Evolutionary conservation across 2,113 vertebrate species (phyloP), one percentile per base, ranked within the genome.

Genomic region (Nothocercus julius): DNA sequence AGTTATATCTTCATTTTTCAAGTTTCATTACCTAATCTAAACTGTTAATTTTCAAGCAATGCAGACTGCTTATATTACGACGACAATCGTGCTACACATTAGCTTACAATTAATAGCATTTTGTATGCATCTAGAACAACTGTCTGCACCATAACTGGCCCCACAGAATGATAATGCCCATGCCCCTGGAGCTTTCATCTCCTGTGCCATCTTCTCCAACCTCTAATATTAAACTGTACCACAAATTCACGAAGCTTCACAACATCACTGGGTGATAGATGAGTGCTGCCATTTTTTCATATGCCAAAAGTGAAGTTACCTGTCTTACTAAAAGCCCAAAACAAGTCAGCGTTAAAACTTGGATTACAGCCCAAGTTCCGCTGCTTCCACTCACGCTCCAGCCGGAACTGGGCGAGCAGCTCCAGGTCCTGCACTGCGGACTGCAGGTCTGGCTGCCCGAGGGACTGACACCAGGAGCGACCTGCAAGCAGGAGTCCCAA

Each of bases 351-450:
- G 30, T 19, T 77, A 40, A 28, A 68, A 30, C 24, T 61, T 6
- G 15, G 53, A 11, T 8, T 13, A 59, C 15, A 6, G 6, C 32
- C 8, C 49, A 15, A 72, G 45, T 34, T 45, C 54, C 30, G n/a
- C 8, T 1, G 3, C 11, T 59, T 2, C 59, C 45, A 59, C 49
- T 38, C 0, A 0, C 4, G 53, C 3, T 27, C 42, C 9, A 6
- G 56, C 11, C 13, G 13, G 1, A 0, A 1, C 1, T 30, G 27
- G 24, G 68, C n/a, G 45, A 66, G 49, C 7, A n/a, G 16, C 32
- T 66, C 27, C 10, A 0, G 0, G 10, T 3, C 0, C 10, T 30
- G 1, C 0, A 0, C 0, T 0, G 34, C 13, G 1, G 0, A 7
- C 0, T 0, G 32, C 68, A 75, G 80, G 49, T 54, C 34, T 0